Base-by-base conservation (phyloP, 2,888 invertebrate genomes). In the Diaprepes abbreviatus region DNA sequence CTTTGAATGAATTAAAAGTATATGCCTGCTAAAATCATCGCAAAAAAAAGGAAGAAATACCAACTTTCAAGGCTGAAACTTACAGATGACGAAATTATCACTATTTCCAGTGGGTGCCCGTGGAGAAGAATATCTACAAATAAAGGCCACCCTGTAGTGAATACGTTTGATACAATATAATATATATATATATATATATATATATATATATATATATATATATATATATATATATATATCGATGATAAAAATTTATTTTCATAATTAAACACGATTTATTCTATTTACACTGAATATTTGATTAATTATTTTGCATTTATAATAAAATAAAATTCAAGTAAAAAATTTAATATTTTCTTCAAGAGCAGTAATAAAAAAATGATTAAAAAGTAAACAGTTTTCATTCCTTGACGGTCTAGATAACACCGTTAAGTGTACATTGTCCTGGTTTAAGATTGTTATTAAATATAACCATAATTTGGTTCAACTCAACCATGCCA, bases 401-500 rank as follows among this genome's bases (percentile, higher is more conserved):
- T 64, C 50, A 58, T 69, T 69, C 40, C 69, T 64, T 69, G 63
- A 64, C 64, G 69, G 69, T 69, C 69, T 69, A 64, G 58, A 69
- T 69, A 63, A 33, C 63, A 69, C 63, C 64, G 69, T 69, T 69
- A 69, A 69, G 69, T 69, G 63, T 40, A 64, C 63, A 63, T 48
- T 68, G 68, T 68, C 55, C 68, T 36, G 57, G 48, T 63, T 68
- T 64, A 69, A 50, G 58, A 69, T 64, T 54, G 36, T 69, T 69
- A 69, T 64, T 69, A 64, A 69, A 69, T 59, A 59, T 70, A 66
- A 59, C 60, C 45, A 70, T 66, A 70, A 70, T 70, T 70, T 65
- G 65, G 60, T 70, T 54, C 59, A 70, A 70, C 54, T 70, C 60
- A 45, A 66, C 60, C 70, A 31, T 70, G 35, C 66, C 64, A 19